Conservation (phyloP, 2,888 invertebrate species). For the Empis stercorea region DNA sequence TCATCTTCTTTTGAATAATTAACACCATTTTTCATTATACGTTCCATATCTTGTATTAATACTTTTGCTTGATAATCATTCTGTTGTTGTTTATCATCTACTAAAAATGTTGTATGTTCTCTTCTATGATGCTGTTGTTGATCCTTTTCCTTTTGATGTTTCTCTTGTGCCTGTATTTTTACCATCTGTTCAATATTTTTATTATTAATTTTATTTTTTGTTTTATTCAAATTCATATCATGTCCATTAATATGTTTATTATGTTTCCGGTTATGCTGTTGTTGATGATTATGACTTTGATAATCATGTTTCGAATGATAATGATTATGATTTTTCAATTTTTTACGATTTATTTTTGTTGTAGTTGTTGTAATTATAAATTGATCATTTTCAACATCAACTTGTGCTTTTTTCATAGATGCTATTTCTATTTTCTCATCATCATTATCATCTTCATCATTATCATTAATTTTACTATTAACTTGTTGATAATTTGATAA, state of each 20-base stretch:
- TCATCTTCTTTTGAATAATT: constrained; percentile 1
- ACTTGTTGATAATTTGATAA: neutral
- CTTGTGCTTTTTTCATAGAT: neutral
- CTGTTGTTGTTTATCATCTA: constrained; percentile 16
- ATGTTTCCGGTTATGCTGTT: constrained; percentile 8
- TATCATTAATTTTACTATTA: neutral
- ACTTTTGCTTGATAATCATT: constrained; percentile 31
- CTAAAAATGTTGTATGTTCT: constrained; percentile 15
- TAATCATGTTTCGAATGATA: neutral
- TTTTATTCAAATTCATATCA: constrained; percentile 8
- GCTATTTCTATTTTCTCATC: neutral
- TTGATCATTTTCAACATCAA: constrained; percentile 6
- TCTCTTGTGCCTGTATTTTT: too few species aligned
- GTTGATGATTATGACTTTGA: neutral
- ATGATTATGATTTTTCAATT: constrained; percentile 6
- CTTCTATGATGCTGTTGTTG: constrained; percentile 23
- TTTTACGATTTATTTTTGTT: constrained; percentile 32
- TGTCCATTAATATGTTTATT: constrained; percentile 22
- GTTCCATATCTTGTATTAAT: constrained; percentile 33
- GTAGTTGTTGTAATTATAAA: constrained; percentile 21
- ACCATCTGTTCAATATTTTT: constrained; percentile 17
- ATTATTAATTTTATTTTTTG: neutral
- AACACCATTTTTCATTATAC: constrained; percentile 32
- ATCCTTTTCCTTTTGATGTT: constrained; percentile 25
- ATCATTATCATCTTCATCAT: neutral